Evolutionary conservation across 2,113 vertebrate genomes (phyloP).

Genomic region (Aleadryas rufinucha): DNA sequence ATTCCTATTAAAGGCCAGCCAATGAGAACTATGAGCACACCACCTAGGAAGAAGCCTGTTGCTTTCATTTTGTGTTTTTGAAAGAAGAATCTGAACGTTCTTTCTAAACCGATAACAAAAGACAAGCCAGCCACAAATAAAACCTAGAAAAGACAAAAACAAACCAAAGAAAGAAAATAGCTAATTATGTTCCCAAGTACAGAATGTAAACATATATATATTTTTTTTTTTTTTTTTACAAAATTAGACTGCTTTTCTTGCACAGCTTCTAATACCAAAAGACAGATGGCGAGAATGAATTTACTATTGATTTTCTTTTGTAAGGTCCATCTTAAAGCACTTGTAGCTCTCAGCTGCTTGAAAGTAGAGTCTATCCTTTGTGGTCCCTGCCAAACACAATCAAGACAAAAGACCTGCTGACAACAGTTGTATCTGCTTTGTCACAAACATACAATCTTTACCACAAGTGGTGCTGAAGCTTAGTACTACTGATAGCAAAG

Average conservation of each 20-base stretch:
- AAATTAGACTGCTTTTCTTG: not conserved
- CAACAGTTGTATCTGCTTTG: not conserved
- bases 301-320: not conserved
- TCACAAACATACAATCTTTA: not conserved
- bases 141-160: conserved; percentile 77
- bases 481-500: not conserved
- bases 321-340: not conserved
- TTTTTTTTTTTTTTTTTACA: not conserved
- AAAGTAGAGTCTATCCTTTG: not conserved
- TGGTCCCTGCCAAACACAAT: not conserved
- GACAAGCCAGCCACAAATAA: conserved; percentile 94
- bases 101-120: conserved; percentile 95
- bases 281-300: not conserved
- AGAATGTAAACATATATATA: not conserved
- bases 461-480: not conserved
- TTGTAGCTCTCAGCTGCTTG: not conserved
- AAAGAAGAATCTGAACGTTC: conserved; percentile 98
- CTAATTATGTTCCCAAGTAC: not conserved
- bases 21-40: conserved; percentile 91
- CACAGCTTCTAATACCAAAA: not conserved
- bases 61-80: conserved; percentile 98
- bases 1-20: conserved; percentile 97
- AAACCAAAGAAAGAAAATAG: not conserved
- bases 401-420: not conserved
- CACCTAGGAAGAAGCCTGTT: conserved; percentile 94